Conservation (phyloP, 1,140 invertebrate species). For the Leguminivora glycinivorella region DNA sequence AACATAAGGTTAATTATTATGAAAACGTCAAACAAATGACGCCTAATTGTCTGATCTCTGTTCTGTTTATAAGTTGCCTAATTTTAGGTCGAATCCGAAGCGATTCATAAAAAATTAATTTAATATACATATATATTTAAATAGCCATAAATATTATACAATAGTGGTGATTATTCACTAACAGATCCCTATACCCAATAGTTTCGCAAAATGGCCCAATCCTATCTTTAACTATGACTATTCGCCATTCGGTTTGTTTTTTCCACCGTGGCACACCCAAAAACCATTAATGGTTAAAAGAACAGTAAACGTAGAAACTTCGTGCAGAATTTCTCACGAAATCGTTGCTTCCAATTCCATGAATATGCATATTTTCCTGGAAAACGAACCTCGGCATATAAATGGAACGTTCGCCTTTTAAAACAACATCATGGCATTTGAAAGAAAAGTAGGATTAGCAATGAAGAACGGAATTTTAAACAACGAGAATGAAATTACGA, state of each 20-base stretch:
- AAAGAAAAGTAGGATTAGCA: slow-evolving; percentile 7
- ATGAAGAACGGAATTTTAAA: slow-evolving; percentile 22
- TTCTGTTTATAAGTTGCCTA: no score
- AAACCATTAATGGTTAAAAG: slow-evolving; percentile 25
- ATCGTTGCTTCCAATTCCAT: neutral
- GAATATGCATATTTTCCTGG: slow-evolving; percentile 26
- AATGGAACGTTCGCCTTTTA: slow-evolving; percentile 1
- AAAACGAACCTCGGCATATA: slow-evolving; percentile 15
- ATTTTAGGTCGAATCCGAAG: no score
- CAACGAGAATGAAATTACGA: slow-evolving; percentile 18
- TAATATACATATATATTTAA: no score
- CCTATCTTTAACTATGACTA: no score
- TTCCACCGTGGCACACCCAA: neutral
- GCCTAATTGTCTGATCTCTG: no score
- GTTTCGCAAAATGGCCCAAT: no score
- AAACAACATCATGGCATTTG: neutral
- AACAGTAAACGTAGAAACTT: slow-evolving; percentile 14
- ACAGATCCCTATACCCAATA: no score
- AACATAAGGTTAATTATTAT: no score
- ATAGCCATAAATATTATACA: no score
- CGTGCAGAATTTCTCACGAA: slow-evolving; percentile 11
- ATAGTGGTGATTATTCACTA: no score
- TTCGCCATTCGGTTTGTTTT: neutral
- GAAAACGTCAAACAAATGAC: no score
- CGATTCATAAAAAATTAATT: no score